These are phyloP conservation scores for Urocynchramus pylzowi DNA, from an alignment of 2,113 vertebrate genomes.

Conservation along the genomic window DNA sequence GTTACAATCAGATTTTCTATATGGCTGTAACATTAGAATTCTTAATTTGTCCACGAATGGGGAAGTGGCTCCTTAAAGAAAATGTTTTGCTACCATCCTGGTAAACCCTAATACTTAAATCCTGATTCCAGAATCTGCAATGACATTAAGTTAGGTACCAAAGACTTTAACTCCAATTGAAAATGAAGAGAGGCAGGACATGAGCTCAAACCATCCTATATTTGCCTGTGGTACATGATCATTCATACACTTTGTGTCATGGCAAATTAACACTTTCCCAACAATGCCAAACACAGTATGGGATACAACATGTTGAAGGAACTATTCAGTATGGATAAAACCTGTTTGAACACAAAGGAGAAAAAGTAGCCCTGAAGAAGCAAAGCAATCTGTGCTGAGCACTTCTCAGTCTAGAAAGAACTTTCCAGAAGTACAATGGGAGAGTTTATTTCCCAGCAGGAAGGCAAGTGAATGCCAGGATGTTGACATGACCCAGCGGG, in stretches of 20 bases:
- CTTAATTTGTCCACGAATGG: neutral
- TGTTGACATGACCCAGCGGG: neutral
- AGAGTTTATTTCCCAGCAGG: neutral
- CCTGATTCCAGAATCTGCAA: neutral
- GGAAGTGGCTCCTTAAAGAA: neutral
- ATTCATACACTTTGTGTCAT: neutral
- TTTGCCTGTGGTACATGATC: neutral
- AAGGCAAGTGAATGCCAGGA: neutral
- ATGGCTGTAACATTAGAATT: neutral
- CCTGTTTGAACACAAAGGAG: neutral
- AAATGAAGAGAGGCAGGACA: neutral
- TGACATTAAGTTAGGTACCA: neutral
- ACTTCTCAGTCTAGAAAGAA: rapidly evolving
- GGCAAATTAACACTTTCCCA: neutral
- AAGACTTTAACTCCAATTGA: neutral
- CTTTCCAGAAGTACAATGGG: neutral
- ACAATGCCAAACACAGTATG: neutral
- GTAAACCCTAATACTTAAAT: neutral
- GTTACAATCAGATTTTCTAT: neutral
- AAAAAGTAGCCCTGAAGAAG: neutral
- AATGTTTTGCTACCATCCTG: neutral
- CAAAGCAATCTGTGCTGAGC: neutral
- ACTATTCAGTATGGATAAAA: neutral
- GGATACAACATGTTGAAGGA: neutral
- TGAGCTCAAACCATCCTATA: neutral